Base-by-base conservation (phyloP, 2,888 invertebrate species). In the Pyrocoelia pectoralis region DNA sequence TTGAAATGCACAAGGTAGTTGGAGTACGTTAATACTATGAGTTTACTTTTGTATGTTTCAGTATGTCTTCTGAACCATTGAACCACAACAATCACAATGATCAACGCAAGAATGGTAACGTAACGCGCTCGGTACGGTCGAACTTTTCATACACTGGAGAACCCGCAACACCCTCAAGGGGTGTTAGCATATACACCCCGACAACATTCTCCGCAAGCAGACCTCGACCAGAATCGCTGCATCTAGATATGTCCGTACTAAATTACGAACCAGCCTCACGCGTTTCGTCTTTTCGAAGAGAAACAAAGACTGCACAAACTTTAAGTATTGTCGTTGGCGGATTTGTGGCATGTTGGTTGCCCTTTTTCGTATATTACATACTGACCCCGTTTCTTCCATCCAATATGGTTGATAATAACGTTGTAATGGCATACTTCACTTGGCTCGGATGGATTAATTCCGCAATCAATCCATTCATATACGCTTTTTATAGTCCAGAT, bases 371-470 rank as follows among this genome's bases (percentile, higher is more conserved):
- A 3, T 89, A 91, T 68, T 95, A 95, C 75, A 81, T 95, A 9
- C 83, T 93, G 0, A 91, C 90, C 1, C 94, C 94, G 3, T 94
- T 94, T 74, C 85, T 93, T 56, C 87, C 88, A 0, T 83, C 81
- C 57, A 82, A 83, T 54, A 86, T 88, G 70, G 86, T 88, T 1
- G 73, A 76, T 13, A 79, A 76, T 54, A 64, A 68, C 28, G 84
- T 87, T 2, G 79, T 93, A 54, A 89, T 92, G 87, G 88, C 88
- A 49, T 88, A 90, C 56, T 81, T 94, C 55, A 94, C 93, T 1
- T 95, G 94, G 94, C 82, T 95, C 40, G 95, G 94, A 0, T 95
- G 94, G 93, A 90, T 93, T 73, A 95, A 94, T 78, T 93, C 93
- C 0, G 93, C 93, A 2, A 93, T 95, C 68, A 95, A 95, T 82